These are phyloP conservation scores for Ceratina calcarata DNA, from an alignment of 1,140 invertebrate species.

Conservation along the genomic window DNA sequence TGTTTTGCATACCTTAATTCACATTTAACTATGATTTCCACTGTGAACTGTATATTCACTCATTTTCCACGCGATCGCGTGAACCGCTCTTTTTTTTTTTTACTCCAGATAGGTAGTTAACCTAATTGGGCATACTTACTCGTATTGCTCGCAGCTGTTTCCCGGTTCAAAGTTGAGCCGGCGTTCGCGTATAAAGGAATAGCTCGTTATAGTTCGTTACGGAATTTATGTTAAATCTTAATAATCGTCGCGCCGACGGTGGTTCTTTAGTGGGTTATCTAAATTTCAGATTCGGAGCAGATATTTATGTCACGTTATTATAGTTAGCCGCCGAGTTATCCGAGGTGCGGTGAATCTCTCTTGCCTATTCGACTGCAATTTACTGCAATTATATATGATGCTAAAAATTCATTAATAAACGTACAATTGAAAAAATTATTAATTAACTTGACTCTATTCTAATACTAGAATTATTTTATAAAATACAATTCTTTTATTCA, in stretches of 20 bases:
- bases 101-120: constrained; percentile 3
- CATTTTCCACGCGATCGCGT: constrained; percentile 47
- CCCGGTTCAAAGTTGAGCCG: too few relatives aligned
- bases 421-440: too few relatives aligned
- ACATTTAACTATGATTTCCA: constrained; percentile 30
- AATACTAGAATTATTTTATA: too few relatives aligned
- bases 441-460: too few relatives aligned
- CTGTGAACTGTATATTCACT: background rate
- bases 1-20: too few relatives aligned
- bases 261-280: background rate
- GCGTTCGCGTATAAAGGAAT: background rate
- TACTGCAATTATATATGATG: too few relatives aligned
- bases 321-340: too few relatives aligned
- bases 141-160: constrained; percentile 12
- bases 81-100: constrained; percentile 38
- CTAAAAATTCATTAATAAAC: too few relatives aligned
- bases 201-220: background rate
- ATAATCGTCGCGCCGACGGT: constrained; percentile 11
- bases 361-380: too few relatives aligned
- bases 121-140: constrained; percentile 27
- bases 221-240: constrained; percentile 13
- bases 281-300: background rate
- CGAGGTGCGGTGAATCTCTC: too few relatives aligned
- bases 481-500: too few relatives aligned
- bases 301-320: background rate